Base-by-base conservation (phyloP, 2,888 invertebrate species). In the Cephonodes hylas region DNA sequence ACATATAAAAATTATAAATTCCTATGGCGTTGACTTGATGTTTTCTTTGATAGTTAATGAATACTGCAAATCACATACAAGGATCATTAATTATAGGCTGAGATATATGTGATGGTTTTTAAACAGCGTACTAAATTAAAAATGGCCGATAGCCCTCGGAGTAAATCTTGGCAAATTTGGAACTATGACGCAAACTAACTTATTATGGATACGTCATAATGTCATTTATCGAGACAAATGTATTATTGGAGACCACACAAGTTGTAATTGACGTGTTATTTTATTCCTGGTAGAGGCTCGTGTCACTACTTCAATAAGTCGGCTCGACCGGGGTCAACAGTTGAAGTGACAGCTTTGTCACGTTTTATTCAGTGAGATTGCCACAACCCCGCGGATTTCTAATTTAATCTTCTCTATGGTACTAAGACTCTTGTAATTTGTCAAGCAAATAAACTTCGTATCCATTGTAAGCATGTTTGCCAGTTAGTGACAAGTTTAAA, bases 181-280 rank as follows among this genome's bases (percentile, higher is more conserved):
- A 64, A 77, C 78, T 84, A 76, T 85, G 86, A 86, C 86, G 85
- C 83, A 84, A 75, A 59, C 25, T 15, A 13, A 34, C 42, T 34
- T 44, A 25, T 59, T 56, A 59, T 63, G 20, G 63, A 44, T 46
- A 42, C 38, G 59, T 59, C 57, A 63, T 56, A 53, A 38, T 58
- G 13, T 31, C 20, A 46, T 62, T 25, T 61, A 44, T 46, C 18
- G 27, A 46, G 53, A 34, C 34, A 61, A 45, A 48, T 59, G n/a
- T 48, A 18, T 58, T 57, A 23, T 31, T 59, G 25, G 38, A 53
- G 60, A 63, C 63, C 63, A 60, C 63, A 63, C 63, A 60, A 59
- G 53, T 22, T 13, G 62, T 20, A n/a, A 22, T 15, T 46, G 58
- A 58, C 58, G 58, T 61, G n/a, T 10, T n/a, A n/a, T n/a, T n/a